Base-by-base conservation (phyloP, 2,113 vertebrate genomes). In the Puntigrus tetrazona region DNA sequence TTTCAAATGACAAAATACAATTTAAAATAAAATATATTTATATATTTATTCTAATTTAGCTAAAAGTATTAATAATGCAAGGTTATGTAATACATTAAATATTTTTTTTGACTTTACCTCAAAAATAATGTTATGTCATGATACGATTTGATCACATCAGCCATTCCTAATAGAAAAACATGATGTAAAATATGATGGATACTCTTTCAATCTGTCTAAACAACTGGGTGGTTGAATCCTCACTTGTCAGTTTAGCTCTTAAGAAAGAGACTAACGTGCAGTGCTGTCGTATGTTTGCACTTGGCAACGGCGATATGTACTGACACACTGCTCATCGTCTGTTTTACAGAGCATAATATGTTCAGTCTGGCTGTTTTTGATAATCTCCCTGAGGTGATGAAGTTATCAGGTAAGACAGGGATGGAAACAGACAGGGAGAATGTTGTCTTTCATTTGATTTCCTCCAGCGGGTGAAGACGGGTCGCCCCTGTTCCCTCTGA, bases 391-490 rank as follows among this genome's bases (percentile, higher is more conserved):
- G 8, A 50, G 78, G 85, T 69, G 45, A 72, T 70, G 52, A 31
- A 67, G 47, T 59, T 31, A 78, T 82, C 61, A 70, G 79, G 59
- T 76, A n/a, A 69, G 85, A 65, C 72, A 77, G 72, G 29, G 59
- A 25, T 59, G 67, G 61, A 55, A 83, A 52, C 80, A 82, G 85
- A 83, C 59, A 83, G 63, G 22, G 47, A 76, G 80, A 78, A 82
- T 57, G 47, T 78, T 41, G 45, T 55, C 36, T 78, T 78, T 83
- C 6, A 78, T 82, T 86, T 11, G 34, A 69, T 81, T 69, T 79
- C 36, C 57, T 79, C 31, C 27, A 13, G 70, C 72, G 72, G 59
- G 43, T 72, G 38, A 72, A 7, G 36, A 65, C 45, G 38, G 63
- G 38, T 38, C 57, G 1, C 20, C 41, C 70, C 47, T 20, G 9